A percentile compares a stretch with the other conserved stretches of the same genome.
Evolutionary conservation across 1,140 invertebrate genomes (phyloP).

Genomic region (Calliopsis andreniformis): DNA sequence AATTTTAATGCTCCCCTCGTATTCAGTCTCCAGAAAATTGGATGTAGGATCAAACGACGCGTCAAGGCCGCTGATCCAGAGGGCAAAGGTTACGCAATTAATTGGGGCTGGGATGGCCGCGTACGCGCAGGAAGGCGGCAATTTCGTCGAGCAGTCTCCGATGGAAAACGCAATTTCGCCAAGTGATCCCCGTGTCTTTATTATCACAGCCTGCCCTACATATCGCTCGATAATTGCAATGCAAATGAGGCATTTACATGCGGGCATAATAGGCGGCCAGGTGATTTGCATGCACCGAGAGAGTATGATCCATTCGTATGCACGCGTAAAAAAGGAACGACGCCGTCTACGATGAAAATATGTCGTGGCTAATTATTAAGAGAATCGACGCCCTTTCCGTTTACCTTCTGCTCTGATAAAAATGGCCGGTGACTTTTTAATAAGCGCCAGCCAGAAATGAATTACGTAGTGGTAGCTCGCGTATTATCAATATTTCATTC

Average conservation of each 20-base stretch:
- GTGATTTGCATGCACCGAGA: constrained; percentile 21
- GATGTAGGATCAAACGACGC: too few relatives aligned
- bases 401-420: too few relatives aligned
- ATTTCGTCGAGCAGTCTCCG: background rate
- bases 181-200: constrained; percentile 21
- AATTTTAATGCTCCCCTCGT: too few relatives aligned
- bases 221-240: constrained; percentile 37
- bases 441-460: background rate
- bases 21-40: too few relatives aligned
- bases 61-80: too few relatives aligned
- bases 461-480: background rate
- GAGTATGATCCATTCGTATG: constrained; percentile 16
- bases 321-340: background rate
- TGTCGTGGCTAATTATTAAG: background rate
- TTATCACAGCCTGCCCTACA: constrained; percentile 27
- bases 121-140: background rate
- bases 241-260: constrained; percentile 35
- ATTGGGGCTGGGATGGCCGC: constrained; percentile 1
- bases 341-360: too few relatives aligned
- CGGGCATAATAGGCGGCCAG: constrained; percentile 17
- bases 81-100: background rate
- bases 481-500: background rate
- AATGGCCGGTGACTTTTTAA: background rate
- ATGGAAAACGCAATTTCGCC: constrained; percentile 25
- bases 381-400: background rate